Conservation (phyloP, 2,797 vertebrate genomes). For the Coendou prehensilis region DNA sequence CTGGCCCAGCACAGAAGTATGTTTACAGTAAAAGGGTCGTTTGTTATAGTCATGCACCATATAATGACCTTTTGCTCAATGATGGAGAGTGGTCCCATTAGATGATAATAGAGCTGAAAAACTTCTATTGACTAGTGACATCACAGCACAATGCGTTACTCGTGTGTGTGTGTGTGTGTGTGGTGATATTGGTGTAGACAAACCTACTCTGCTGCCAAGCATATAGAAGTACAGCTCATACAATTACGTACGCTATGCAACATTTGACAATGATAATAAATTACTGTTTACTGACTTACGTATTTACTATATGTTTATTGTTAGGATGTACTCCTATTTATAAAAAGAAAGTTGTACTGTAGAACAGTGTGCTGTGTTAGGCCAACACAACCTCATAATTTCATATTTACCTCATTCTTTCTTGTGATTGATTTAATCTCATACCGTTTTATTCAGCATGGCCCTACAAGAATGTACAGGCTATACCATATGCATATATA, state of each 20-base stretch:
- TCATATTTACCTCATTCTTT: neutral
- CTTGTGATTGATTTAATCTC: neutral
- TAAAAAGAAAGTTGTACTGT: neutral
- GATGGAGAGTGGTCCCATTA: neutral
- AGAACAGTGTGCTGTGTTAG: no score
- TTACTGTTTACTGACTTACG: neutral
- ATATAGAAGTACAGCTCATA: neutral
- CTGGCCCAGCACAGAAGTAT: neutral
- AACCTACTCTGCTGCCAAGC: neutral
- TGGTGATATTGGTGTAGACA: neutral
- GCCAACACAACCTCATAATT: neutral
- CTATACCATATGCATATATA: rapidly evolving
- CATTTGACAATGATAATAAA: no score
- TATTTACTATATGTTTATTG: neutral
- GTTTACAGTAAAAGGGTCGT: neutral
- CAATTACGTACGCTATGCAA: rapidly evolving
- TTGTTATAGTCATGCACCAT: neutral
- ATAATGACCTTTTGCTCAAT: rapidly evolving
- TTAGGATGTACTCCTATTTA: neutral
- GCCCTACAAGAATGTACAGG: neutral
- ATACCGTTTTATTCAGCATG: neutral
- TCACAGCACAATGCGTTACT: neutral
- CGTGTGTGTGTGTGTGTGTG: neutral
- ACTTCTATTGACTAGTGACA: neutral
- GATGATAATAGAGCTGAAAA: neutral